A percentile compares a stretch with the other conserved stretches of the same genome.
phyloP scores from a whole-genome alignment of 2,797 vertebrate genomes.

The Pelobates cultripes region DNA sequence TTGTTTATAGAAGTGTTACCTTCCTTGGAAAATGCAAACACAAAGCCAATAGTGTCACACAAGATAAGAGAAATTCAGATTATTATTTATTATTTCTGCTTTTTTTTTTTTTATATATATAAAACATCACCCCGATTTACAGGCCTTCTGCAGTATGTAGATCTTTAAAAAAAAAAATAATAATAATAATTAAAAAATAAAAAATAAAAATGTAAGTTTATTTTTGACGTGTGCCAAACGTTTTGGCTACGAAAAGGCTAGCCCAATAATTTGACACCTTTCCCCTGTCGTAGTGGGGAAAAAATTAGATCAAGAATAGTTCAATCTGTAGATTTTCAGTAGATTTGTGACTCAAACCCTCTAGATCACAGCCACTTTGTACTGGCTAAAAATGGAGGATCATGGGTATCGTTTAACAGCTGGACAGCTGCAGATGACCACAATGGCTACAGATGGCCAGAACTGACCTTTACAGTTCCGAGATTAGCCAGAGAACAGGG shows the following conservation, averaged over 20 bases:
- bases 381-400: no score
- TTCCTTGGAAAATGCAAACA: no score
- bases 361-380: not conserved
- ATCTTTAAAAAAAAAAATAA: constrained; percentile 41
- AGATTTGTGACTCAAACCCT: not conserved
- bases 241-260: constrained; percentile 64
- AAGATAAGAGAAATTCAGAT: no score
- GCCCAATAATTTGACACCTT: constrained; percentile 58
- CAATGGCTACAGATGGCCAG: no score
- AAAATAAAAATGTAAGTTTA: constrained; percentile 25
- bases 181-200: constrained; percentile 21
- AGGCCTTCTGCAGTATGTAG: constrained; percentile 57
- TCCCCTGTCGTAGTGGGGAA: constrained; percentile 7
- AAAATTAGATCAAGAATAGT: constrained; percentile 13
- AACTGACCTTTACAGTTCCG: not conserved
- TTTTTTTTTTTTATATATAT: constrained; percentile 50
- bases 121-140: constrained; percentile 51
- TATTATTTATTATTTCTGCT: no score
- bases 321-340: not conserved
- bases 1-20: not conserved
- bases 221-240: constrained; percentile 60
- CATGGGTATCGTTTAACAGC: not conserved
- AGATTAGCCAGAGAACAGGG: constrained; percentile 25
- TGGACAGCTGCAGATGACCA: not conserved
- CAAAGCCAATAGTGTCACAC: no score